Percentiles rank a stretch among this genome's conserved stretches.
phyloP scores from a whole-genome alignment of 2,888 invertebrate species.

The Graphium colonna region DNA sequence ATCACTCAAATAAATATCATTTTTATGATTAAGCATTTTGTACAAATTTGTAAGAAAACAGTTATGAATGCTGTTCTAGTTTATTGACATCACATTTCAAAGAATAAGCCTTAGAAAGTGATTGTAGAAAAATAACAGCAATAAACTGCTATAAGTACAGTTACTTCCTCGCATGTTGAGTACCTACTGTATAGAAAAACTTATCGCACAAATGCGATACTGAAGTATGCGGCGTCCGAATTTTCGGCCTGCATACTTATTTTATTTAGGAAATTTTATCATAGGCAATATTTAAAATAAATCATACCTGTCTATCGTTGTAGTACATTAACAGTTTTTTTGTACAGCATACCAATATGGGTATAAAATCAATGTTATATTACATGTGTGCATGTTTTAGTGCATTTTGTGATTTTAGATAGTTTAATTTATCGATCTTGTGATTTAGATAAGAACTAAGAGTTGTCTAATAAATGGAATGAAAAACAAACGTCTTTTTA shows the following conservation, averaged over 20 bases:
- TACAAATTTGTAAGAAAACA: neutral
- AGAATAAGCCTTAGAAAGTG: constrained; percentile 47
- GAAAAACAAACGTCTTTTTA: constrained; percentile 41
- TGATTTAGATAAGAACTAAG: constrained; percentile 73
- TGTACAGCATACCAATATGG: constrained; percentile 69
- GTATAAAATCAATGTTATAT: constrained; percentile 71
- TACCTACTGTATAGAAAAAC: constrained; percentile 32
- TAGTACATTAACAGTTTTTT: constrained; percentile 56
- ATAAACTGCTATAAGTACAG: constrained; percentile 45
- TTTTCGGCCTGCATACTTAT: constrained; percentile 30
- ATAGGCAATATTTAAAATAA: constrained; percentile 54
- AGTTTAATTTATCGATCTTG: constrained; percentile 79
- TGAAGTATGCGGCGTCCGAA: constrained; percentile 19
- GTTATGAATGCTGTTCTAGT: constrained; percentile 4
- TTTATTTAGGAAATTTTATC: constrained; percentile 52
- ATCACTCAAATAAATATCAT: constrained; percentile 1
- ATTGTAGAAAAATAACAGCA: constrained; percentile 63
- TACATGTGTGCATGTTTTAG: constrained; percentile 79
- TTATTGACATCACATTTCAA: constrained; percentile 29
- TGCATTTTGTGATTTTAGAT: constrained; percentile 80
- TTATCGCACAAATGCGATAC: constrained; percentile 32
- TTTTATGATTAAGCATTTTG: neutral
- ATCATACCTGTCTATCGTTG: constrained; percentile 47
- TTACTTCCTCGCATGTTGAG: constrained; percentile 62
- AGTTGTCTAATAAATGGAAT: constrained; percentile 53